These are phyloP conservation scores for Lagopus muta DNA, from an alignment of 2,113 vertebrate genomes.

Conservation along the genomic window DNA sequence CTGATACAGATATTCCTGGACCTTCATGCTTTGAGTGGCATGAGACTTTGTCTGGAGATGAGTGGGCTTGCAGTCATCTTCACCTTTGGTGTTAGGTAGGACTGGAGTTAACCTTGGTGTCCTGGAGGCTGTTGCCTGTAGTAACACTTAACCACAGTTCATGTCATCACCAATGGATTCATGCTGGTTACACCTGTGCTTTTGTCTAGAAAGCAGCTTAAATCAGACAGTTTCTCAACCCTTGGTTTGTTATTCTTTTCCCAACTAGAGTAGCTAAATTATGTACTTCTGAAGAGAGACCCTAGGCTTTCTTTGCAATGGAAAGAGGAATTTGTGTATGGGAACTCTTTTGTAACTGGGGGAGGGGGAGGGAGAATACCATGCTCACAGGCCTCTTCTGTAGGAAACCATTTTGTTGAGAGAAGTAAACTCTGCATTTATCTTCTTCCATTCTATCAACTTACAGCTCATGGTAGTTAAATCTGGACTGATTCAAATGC, in stretches of 20 bases:
- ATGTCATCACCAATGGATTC: fast-evolving
- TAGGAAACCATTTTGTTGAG: background rate
- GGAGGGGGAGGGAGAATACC: no score
- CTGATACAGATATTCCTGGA: no score
- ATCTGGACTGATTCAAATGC: background rate
- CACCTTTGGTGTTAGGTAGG: background rate
- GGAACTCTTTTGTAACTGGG: background rate
- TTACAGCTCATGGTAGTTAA: background rate
- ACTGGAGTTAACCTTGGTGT: background rate
- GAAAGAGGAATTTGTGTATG: background rate
- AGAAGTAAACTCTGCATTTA: background rate
- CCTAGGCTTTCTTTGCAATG: background rate
- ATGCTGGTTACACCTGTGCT: background rate
- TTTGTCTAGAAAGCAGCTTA: background rate
- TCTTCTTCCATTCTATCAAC: background rate
- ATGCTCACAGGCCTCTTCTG: background rate
- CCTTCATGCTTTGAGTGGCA: background rate
- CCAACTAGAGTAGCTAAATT: background rate
- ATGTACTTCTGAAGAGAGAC: background rate
- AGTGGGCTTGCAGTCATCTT: background rate
- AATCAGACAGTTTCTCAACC: background rate
- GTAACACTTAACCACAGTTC: background rate
- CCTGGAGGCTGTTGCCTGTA: fast-evolving
- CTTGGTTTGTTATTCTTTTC: background rate
- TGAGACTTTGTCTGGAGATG: background rate